These are phyloP conservation scores for Beris morrisii DNA, from an alignment of 2,888 invertebrate species.

Conservation along the genomic window DNA sequence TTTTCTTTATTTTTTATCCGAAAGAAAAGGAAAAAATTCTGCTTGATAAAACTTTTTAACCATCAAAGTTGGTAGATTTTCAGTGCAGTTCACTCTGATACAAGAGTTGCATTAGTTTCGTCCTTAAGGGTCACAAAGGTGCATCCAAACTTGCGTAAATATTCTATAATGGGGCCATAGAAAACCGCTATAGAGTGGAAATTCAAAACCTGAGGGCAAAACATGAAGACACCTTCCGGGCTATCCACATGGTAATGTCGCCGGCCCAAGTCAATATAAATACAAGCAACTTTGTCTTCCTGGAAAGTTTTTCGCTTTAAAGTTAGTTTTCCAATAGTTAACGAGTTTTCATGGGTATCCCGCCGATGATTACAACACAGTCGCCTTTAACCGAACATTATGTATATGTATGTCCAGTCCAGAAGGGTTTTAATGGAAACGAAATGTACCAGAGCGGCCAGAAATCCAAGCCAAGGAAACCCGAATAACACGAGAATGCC, in stretches of 20 bases:
- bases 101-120: slow-evolving; percentile 22
- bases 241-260: slow-evolving; percentile 15
- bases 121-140: slow-evolving; percentile 26
- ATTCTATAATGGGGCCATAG: slow-evolving; percentile 15
- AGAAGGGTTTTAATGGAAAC: no score
- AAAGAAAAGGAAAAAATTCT: no score
- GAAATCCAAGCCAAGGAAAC: no score
- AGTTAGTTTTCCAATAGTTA: slow-evolving; percentile 28
- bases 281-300: slow-evolving; percentile 20
- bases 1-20: no score
- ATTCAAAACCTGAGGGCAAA: background rate
- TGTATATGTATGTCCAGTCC: background rate
- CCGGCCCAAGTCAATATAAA: slow-evolving; percentile 14
- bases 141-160: slow-evolving; percentile 23
- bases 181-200: background rate
- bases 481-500: no score
- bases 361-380: slow-evolving; percentile 22
- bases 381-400: slow-evolving; percentile 23
- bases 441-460: no score
- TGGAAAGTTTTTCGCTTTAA: slow-evolving; percentile 25
- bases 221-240: slow-evolving; percentile 20
- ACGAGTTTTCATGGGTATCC: slow-evolving; percentile 23
- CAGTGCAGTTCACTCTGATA: slow-evolving; percentile 11
- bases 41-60: background rate
- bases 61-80: slow-evolving; percentile 22